These are phyloP conservation scores for Myotis planiceps DNA, from an alignment of 2,797 vertebrate species.

Conservation along the genomic window DNA sequence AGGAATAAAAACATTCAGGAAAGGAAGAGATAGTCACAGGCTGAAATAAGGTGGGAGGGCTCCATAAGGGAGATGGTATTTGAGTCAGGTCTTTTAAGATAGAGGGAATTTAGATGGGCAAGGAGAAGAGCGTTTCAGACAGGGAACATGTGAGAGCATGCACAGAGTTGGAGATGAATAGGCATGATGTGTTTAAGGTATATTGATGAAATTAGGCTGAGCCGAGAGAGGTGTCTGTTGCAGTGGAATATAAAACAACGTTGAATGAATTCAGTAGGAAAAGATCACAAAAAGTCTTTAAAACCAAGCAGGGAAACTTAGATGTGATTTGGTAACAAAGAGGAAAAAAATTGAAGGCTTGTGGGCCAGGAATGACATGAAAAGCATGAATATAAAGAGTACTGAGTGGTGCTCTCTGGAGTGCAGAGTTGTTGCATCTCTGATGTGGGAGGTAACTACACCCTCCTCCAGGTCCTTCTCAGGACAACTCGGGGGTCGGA, in stretches of 20 bases:
- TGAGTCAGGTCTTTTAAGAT: background rate
- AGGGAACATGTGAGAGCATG: background rate
- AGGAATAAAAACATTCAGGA: background rate
- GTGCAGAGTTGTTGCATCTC: background rate
- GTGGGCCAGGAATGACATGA: background rate
- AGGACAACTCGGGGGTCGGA: background rate
- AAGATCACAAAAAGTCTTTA: background rate
- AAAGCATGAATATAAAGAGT: fast-evolving
- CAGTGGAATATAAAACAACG: background rate
- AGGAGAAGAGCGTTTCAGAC: background rate
- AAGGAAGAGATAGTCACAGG: background rate
- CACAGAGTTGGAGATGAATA: background rate
- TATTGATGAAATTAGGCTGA: background rate
- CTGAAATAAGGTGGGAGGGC: background rate
- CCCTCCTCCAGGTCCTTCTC: background rate
- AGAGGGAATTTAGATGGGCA: background rate
- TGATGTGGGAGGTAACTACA: no score
- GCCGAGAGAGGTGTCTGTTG: background rate
- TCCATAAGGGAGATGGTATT: background rate
- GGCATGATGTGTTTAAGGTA: background rate
- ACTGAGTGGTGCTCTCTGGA: fast-evolving
- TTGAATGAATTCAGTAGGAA: background rate
- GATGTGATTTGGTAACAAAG: background rate
- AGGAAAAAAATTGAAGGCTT: background rate
- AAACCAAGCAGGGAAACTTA: background rate